Evolutionary conservation across 2,797 vertebrate species (phyloP).

Genomic region (Mus spretus): DNA sequence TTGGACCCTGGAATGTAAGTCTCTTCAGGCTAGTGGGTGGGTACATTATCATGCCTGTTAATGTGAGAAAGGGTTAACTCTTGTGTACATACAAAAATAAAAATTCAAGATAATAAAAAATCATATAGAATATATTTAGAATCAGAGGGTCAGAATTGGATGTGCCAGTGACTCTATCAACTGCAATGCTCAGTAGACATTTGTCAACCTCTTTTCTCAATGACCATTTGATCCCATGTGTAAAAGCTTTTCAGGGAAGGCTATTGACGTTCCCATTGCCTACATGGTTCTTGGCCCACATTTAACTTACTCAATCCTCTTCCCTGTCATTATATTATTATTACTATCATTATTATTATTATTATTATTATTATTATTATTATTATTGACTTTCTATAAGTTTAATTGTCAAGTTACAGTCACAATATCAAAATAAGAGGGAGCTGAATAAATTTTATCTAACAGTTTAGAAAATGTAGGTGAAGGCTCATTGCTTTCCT

Average conservation of each 20-base stretch:
- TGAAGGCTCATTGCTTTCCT: not conserved
- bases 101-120: not conserved
- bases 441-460: not conserved
- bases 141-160: not conserved
- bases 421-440: not conserved
- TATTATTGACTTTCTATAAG: not conserved
- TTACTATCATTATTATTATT: not conserved
- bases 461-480: not conserved
- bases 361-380: not conserved
- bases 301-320: not conserved
- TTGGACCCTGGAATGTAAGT: not conserved
- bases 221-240: not conserved
- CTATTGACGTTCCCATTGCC: not conserved
- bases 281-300: not conserved
- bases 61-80: not conserved
- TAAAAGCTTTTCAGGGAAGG: not conserved
- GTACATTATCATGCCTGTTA: not conserved
- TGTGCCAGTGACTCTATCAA: not conserved
- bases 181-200: not conserved
- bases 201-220: not conserved
- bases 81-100: not conserved
- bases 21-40: not conserved
- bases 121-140: not conserved
- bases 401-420: constrained; percentile 3
- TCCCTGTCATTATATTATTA: not conserved